Conservation (phyloP, 1,140 invertebrate species). For the Phymastichus coffea region DNA sequence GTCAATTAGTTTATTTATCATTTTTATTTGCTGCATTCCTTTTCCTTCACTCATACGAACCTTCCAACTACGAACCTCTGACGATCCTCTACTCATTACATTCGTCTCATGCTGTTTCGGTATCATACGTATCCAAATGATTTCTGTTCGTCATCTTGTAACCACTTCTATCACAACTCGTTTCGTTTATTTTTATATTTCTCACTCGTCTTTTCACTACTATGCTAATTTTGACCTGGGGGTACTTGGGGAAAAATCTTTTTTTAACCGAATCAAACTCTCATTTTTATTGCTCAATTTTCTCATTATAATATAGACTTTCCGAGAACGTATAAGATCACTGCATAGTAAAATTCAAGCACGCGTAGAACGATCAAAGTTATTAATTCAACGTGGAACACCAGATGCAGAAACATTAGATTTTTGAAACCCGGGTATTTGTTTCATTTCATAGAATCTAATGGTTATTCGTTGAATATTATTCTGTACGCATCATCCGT, state of each 20-base stretch:
- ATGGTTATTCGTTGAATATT: neutral
- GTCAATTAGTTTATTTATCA: conserved; percentile 62
- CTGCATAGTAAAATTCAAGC: conserved; percentile 86
- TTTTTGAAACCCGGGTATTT: conserved; percentile 3
- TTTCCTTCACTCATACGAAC: conserved; percentile 35
- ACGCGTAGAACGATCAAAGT: conserved; percentile 82
- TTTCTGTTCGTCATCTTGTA: conserved; percentile 27
- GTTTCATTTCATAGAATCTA: neutral
- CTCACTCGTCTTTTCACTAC: neutral
- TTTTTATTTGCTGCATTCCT: conserved; percentile 65
- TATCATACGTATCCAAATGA: conserved; percentile 10
- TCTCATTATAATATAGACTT: conserved; percentile 60
- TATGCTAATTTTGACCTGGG: neutral
- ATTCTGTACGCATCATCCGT: neutral
- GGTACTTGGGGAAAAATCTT: neutral
- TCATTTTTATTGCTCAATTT: conserved; percentile 12
- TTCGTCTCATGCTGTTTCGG: neutral
- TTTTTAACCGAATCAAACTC: neutral
- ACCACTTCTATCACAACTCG: neutral
- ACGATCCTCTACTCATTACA: neutral
- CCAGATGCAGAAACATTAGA: conserved; percentile 74
- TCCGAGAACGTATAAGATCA: conserved; percentile 79
- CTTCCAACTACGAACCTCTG: conserved; percentile 13
- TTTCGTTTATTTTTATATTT: neutral
- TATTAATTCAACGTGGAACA: conserved; percentile 79